Evolutionary conservation across 2,113 vertebrate genomes (phyloP), one percentile per base, ranked within the genome.

Genomic region (Paramisgurnus dabryanus): DNA sequence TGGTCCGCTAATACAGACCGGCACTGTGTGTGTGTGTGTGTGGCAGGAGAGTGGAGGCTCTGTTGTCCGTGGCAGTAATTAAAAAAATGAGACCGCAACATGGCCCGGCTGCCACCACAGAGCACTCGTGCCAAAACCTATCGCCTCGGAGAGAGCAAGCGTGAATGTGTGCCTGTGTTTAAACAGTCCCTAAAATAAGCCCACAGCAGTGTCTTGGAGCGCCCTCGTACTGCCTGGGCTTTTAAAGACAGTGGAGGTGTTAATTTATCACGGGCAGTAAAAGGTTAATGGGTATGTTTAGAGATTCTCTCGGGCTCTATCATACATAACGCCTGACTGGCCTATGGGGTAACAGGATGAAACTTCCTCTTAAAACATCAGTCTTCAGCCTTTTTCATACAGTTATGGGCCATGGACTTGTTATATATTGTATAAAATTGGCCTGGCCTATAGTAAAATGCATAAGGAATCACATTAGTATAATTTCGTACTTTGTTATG

Each of bases 1-100:
- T 92, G 94, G 94, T 90, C 94, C 94, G 92, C 94, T 96, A 95
- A 96, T 95, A 94, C 94, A 94, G 92, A 80, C 93, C 92, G 94
- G 95, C 95, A 95, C 68, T 50, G 60, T 72, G 85, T 71, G 69
- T 22, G 22, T 22, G 22, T 22, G 22, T 64, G 82, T 60, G 78
- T 43, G 66, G 40, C 57, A 67, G 27, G 53, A 45, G 18, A 45
- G 40, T 41, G 69, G 61, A 50, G 41, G 74, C 70, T 75, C 81
- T 76, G 83, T 83, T 86, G 78, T 85, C 81, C 91, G 86, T 89
- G 39, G 92, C 80, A 87, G 89, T 88, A 80, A 92, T 91, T 92
- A 91, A 90, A 92, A 88, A 89, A 83, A 90, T 90, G 87, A 91
- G 85, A 84, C 83, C 0, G 65, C 34, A 40, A 84, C 69, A 76